Percentiles rank a stretch among this genome's conserved stretches.
Evolutionary conservation across 2,797 vertebrate genomes (phyloP).

Genomic region (Naso thynnoides): DNA sequence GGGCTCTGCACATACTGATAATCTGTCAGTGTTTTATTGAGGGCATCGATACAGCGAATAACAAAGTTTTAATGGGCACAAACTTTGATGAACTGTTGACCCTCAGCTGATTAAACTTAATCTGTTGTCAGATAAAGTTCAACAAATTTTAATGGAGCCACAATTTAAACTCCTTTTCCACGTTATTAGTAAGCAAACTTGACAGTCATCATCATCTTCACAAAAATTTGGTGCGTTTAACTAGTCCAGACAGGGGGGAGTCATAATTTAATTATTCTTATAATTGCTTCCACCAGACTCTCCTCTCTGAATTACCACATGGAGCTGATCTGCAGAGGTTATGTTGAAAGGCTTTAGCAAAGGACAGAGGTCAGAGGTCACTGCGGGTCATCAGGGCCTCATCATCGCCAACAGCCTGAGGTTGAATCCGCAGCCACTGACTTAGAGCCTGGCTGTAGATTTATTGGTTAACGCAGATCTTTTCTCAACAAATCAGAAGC

Average conservation of each 20-base stretch:
- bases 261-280: conserved; percentile 39
- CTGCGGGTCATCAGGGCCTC: conserved; percentile 26
- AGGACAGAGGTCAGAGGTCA: conserved; percentile 58
- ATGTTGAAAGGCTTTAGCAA: conserved; percentile 26
- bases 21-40: conserved; percentile 17
- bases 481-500: conserved; percentile 30
- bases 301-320: conserved; percentile 42
- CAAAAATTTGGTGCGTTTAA: conserved; percentile 29
- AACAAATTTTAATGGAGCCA: background rate
- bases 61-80: conserved; percentile 14
- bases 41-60: conserved; percentile 19
- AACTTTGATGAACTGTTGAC: background rate
- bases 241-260: conserved; percentile 11
- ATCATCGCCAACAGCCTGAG: conserved; percentile 37
- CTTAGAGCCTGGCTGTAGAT: conserved; percentile 7
- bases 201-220: conserved; percentile 3
- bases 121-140: background rate
- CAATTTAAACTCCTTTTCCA: background rate
- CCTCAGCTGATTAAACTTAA: background rate
- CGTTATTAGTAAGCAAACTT: conserved; percentile 17
- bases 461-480: conserved; percentile 25
- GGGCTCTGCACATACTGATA: conserved; percentile 37
- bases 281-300: conserved; percentile 8
- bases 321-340: conserved; percentile 50
- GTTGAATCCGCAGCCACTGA: conserved; percentile 19